Base-by-base conservation (phyloP, 2,888 invertebrate species). In the Ferrisia virgata region DNA sequence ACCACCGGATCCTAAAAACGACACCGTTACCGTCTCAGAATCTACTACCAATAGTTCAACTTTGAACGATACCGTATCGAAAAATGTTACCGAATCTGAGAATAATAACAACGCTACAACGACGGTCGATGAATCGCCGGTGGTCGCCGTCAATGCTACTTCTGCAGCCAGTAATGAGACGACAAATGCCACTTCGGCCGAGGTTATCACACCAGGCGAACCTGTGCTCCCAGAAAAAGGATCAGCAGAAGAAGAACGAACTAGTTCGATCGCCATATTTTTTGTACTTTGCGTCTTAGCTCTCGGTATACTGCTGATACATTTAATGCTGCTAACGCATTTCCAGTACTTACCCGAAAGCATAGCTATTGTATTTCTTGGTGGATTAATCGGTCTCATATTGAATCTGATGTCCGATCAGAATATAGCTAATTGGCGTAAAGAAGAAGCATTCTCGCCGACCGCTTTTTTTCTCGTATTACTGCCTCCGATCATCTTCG, bases 401-500 rank as follows among this genome's bases (percentile, higher is more conserved):
- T 92, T 98, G 87, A 97, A 96, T 89, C 90, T 98, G 8, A 92
- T 97, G 91, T 96, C 96, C 1, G 94, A 94, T 87, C 92, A 93
- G 87, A 95, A 97, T 88, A 93, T 96, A 87, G 96, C 95, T 64
- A 96, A 97, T 88, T 98, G 97, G 97, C 93, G 96, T 88, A 96
- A 97, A 88, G 98, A 98, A 88, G 99, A 99, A 89, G 96, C 98
- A 0, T 98, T 99, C 88, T 97, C 98, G 8, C 99, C 99, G 0
- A 99, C 98, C 25, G 96, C 98, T 28, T 99, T 99, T 89, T 99
- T 99, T 88, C 91, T 99, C 82, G 95, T 99, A 2, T 91, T 99
- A 0, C 89, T 99, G 82, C 99, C 99, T 11, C 99, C 99, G 0
- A 99, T 99, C 84, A 99, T 99, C 87, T 99, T 99, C 90, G 99